A percentile compares a stretch with the other conserved stretches of the same genome.
Evolutionary conservation across 2,113 vertebrate species (phyloP).

Genomic region (Junco hyemalis): DNA sequence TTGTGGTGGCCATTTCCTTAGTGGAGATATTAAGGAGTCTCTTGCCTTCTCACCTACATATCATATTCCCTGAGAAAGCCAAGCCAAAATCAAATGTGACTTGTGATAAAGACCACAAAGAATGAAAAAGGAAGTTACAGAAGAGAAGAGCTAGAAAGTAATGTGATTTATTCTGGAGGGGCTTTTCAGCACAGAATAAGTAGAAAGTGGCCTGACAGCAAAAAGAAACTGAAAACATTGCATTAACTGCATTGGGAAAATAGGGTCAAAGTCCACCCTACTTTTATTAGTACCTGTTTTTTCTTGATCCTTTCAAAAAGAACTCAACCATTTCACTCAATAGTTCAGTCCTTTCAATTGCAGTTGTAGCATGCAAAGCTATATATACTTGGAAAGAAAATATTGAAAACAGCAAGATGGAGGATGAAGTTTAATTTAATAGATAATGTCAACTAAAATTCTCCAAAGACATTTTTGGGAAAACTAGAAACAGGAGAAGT

Average conservation of each 20-base stretch:
- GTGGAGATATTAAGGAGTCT: background rate
- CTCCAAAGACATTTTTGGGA: background rate
- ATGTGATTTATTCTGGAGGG: rapidly evolving
- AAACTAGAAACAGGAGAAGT: background rate
- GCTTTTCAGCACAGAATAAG: background rate
- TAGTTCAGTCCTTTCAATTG: background rate
- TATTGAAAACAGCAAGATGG: background rate
- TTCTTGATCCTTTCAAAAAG: background rate
- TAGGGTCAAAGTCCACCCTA: background rate
- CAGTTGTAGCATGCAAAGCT: background rate
- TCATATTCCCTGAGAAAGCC: background rate
- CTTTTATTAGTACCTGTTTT: background rate
- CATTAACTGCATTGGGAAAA: background rate
- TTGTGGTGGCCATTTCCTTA: background rate
- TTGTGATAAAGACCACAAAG: background rate
- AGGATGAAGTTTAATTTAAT: background rate
- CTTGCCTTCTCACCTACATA: background rate
- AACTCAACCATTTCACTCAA: background rate
- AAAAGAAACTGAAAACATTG: background rate
- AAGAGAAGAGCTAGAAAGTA: background rate
- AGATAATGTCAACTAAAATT: background rate
- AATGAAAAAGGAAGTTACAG: background rate
- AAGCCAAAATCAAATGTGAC: background rate
- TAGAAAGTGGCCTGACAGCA: background rate
- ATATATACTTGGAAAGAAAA: background rate